These are phyloP conservation scores for Camponotus pennsylvanicus DNA, from an alignment of 1,140 invertebrate genomes.

Conservation along the genomic window DNA sequence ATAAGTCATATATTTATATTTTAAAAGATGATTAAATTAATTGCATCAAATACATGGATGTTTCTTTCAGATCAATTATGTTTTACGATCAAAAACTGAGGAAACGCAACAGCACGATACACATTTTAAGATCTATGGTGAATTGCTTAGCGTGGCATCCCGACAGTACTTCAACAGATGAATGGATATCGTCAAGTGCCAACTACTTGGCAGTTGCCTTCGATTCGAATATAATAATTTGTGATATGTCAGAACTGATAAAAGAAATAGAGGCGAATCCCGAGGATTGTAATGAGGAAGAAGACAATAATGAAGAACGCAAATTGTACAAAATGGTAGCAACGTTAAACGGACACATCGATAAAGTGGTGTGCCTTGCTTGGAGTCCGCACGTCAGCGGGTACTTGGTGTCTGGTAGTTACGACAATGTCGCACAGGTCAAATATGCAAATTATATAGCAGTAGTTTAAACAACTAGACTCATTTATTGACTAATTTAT, in stretches of 20 bases:
- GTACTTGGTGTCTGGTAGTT: slow-evolving; percentile 89
- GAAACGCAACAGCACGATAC: slow-evolving; percentile 68
- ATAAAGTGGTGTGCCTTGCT: slow-evolving; percentile 87
- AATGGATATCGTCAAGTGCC: slow-evolving; percentile 86
- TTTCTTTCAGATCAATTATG: slow-evolving; percentile 76
- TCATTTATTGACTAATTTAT: slow-evolving; percentile 41
- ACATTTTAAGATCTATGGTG: slow-evolving; percentile 87
- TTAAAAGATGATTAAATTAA: slow-evolving; percentile 4
- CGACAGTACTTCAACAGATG: slow-evolving; percentile 87
- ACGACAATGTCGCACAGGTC: slow-evolving; percentile 90
- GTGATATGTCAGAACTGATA: slow-evolving; percentile 83
- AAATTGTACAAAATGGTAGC: slow-evolving; percentile 83
- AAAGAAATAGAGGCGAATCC: slow-evolving; percentile 4
- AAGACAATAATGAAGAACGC: slow-evolving; percentile 69
- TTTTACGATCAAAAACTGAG: slow-evolving; percentile 78
- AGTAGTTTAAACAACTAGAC: not conserved
- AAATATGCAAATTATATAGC: slow-evolving; percentile 51
- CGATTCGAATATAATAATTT: slow-evolving; percentile 86
- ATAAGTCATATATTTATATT: slow-evolving; percentile 55
- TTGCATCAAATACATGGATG: not conserved
- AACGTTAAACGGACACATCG: slow-evolving; percentile 87
- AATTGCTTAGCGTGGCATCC: slow-evolving; percentile 91
- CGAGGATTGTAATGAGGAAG: not conserved
- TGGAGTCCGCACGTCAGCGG: slow-evolving; percentile 92
- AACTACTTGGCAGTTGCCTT: slow-evolving; percentile 89